phyloP scores from a whole-genome alignment of 1,140 invertebrate genomes.

The Nomia melanderi region DNA sequence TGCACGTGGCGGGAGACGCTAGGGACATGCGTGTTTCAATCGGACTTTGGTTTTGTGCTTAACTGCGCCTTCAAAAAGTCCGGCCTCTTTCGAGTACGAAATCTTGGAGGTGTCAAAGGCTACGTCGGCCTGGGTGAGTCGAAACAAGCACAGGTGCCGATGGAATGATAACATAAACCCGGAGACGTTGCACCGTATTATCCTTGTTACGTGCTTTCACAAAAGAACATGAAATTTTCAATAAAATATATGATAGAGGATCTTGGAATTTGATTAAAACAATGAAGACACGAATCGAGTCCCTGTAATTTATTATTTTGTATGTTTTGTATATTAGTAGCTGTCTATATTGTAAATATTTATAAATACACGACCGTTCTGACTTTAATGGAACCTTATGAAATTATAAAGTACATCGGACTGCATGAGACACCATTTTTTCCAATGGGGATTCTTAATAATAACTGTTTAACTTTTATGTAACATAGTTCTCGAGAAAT shows the following conservation, averaged over 20 bases:
- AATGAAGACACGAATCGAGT: too few relatives aligned
- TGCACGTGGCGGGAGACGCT: constrained; percentile 78
- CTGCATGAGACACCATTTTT: too few relatives aligned
- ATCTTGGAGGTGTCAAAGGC: constrained; percentile 93
- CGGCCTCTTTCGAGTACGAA: constrained; percentile 92
- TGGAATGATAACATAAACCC: neutral
- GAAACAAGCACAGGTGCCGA: constrained; percentile 21
- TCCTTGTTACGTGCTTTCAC: neutral
- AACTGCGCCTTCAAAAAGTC: constrained; percentile 96
- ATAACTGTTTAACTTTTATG: too few relatives aligned
- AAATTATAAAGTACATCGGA: too few relatives aligned
- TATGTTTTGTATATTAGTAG: neutral
- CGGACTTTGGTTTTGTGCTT: constrained; percentile 92
- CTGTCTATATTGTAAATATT: constrained; percentile 6
- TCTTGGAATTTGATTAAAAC: too few relatives aligned
- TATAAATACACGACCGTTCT: too few relatives aligned
- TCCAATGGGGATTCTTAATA: neutral
- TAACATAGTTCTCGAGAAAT: too few relatives aligned
- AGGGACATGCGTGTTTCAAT: constrained; percentile 91
- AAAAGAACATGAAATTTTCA: neutral
- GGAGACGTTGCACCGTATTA: neutral
- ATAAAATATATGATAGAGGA: neutral
- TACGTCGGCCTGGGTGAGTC: constrained; percentile 91
- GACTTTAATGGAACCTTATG: too few relatives aligned
- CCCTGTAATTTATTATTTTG: too few relatives aligned